Conservation (phyloP, 2,888 invertebrate genomes). For the Lepidochrysops patricia region DNA sequence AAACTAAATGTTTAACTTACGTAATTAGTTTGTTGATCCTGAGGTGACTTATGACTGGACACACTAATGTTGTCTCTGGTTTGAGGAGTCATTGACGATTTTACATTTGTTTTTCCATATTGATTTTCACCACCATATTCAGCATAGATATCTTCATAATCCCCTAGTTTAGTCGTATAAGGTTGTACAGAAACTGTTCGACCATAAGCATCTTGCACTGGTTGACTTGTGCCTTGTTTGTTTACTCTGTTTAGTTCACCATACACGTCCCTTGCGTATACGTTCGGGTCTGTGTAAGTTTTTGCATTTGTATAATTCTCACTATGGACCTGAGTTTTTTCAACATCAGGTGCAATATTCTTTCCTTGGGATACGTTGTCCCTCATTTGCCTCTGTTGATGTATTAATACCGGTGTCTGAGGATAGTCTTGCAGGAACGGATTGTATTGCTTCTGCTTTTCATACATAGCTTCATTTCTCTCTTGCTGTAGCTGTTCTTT, state of each 20-base stretch:
- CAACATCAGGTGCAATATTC: background rate
- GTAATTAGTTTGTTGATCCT: constrained; percentile 39
- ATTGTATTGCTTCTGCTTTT: constrained; percentile 50
- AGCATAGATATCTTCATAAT: constrained; percentile 85
- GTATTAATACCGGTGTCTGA: constrained; percentile 30
- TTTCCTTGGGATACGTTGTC: constrained; percentile 27
- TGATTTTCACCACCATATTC: constrained; percentile 49
- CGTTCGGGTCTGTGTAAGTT: constrained; percentile 34
- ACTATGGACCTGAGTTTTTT: constrained; percentile 36
- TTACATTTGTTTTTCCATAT: constrained; percentile 69
- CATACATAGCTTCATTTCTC: constrained; percentile 48
- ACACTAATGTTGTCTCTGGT: constrained; percentile 42
- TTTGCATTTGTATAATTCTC: constrained; percentile 38
- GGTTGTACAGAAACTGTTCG: constrained; percentile 71
- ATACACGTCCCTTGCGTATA: constrained; percentile 51
- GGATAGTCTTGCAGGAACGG: constrained; percentile 54
- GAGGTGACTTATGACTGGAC: constrained; percentile 48
- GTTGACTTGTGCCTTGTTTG: constrained; percentile 39
- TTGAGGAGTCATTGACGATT: constrained; percentile 74
- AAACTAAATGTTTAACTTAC: constrained; percentile 35
- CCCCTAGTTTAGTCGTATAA: constrained; percentile 66
- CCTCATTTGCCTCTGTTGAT: constrained; percentile 31
- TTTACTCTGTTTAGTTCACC: constrained; percentile 46
- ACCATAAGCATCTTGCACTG: constrained; percentile 89
- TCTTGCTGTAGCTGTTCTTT: constrained; percentile 40